Evolutionary conservation across 2,888 invertebrate species (phyloP).

Genomic region (Xestia rhomboidea): DNA sequence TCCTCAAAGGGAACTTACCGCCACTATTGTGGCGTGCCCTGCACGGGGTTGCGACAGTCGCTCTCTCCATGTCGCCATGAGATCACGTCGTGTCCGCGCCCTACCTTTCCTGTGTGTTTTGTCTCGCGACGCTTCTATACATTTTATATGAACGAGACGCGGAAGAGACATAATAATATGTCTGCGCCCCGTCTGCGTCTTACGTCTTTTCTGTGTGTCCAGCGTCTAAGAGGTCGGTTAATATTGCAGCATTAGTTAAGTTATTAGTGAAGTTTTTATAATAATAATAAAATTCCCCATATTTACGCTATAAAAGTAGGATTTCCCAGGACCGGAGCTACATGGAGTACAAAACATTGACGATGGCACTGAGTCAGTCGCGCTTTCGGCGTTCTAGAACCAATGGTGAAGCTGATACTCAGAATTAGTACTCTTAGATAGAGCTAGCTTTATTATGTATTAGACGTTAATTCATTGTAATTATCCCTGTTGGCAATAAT

Average conservation of each 20-base stretch:
- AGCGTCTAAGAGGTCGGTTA: slow-evolving; percentile 55
- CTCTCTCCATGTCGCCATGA: too few species aligned
- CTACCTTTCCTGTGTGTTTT: too few species aligned
- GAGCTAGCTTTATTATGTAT: slow-evolving; percentile 30
- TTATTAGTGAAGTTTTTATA: slow-evolving; percentile 50
- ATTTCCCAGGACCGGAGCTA: slow-evolving; percentile 82
- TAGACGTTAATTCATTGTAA: slow-evolving; percentile 43
- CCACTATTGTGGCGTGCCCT: too few species aligned
- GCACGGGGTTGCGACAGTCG: too few species aligned
- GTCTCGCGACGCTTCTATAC: too few species aligned
- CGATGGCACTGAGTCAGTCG: slow-evolving; percentile 83
- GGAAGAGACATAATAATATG: too few species aligned
- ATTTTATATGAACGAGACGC: too few species aligned
- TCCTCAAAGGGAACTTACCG: too few species aligned
- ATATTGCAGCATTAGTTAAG: slow-evolving; percentile 52
- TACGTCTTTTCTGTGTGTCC: too few species aligned
- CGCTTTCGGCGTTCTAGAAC: slow-evolving; percentile 82
- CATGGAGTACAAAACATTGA: slow-evolving; percentile 89
- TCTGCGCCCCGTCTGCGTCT: too few species aligned
- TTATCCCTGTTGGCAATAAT: slow-evolving; percentile 19
- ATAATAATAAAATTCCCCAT: slow-evolving; percentile 77
- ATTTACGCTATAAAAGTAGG: slow-evolving; percentile 90
- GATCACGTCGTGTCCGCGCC: too few species aligned
- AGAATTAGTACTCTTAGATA: slow-evolving; percentile 67
- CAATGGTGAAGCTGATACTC: slow-evolving; percentile 75